These are phyloP conservation scores for Perca schrenkii DNA, from an alignment of 2,113 vertebrate genomes.

Conservation along the genomic window DNA sequence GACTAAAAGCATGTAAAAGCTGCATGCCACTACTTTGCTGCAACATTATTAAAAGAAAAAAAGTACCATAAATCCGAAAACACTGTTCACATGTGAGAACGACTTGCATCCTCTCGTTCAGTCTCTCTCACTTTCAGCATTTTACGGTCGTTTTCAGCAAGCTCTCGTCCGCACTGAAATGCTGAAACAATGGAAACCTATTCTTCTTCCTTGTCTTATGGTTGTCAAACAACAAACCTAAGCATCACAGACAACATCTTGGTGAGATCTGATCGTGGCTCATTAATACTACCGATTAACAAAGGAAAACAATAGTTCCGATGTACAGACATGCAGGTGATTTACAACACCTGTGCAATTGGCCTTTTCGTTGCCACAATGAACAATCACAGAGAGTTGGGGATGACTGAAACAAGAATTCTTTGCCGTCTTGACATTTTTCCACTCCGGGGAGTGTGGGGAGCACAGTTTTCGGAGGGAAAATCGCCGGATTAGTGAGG, in stretches of 20 bases:
- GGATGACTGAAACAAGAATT: no score
- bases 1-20: neutral
- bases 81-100: neutral
- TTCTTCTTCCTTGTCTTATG: neutral
- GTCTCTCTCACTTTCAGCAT: neutral
- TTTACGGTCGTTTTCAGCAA: neutral
- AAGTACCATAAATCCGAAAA: neutral
- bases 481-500: no score
- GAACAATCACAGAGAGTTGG: no score
- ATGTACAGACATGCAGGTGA: neutral
- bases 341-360: neutral
- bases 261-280: neutral
- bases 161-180: neutral
- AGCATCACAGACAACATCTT: neutral
- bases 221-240: neutral
- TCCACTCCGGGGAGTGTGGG: no score
- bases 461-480: no score
- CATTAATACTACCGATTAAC: neutral
- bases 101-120: neutral
- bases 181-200: neutral
- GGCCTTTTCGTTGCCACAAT: neutral
- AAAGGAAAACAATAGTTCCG: neutral
- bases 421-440: no score
- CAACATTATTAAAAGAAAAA: neutral
- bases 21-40: no score